Evolutionary conservation across 2,113 vertebrate genomes (phyloP).

Genomic region (Platysternon megacephalum): DNA sequence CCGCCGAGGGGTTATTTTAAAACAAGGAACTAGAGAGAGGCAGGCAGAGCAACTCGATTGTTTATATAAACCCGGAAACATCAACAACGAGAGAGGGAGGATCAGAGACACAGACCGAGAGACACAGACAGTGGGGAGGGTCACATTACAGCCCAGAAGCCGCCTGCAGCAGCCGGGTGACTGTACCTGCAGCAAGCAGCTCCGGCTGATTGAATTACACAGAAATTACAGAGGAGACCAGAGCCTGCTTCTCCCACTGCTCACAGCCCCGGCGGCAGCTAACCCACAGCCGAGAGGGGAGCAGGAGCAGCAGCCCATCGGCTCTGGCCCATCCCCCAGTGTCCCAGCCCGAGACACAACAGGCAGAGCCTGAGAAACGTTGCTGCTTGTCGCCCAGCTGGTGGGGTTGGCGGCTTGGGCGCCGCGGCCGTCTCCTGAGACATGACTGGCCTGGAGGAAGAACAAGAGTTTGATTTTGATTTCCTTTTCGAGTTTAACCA

Average conservation of each 20-base stretch:
- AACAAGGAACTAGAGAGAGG: not conserved
- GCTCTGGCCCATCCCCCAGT: not conserved
- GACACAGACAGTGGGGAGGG: slow-evolving; percentile 33
- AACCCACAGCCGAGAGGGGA: not conserved
- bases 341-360: not conserved
- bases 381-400: not conserved
- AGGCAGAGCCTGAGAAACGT: not conserved
- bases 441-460: slow-evolving; percentile 86
- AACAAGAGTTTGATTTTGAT: slow-evolving; percentile 90
- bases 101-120: slow-evolving; percentile 24
- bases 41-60: slow-evolving; percentile 37
- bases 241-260: not conserved
- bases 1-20: not conserved
- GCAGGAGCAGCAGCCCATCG: not conserved
- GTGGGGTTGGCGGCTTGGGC: not conserved
- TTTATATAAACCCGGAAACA: slow-evolving; percentile 81
- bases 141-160: slow-evolving; percentile 2
- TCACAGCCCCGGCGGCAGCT: not conserved
- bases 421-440: slow-evolving; percentile 12
- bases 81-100: slow-evolving; percentile 57
- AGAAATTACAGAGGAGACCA: too few species aligned
- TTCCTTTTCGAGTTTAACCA: slow-evolving; percentile 89
- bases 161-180: not conserved
- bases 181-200: not conserved
- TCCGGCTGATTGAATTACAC: not conserved